These are phyloP conservation scores for Hetaerina titia DNA, from an alignment of 2,888 invertebrate species.

Conservation along the genomic window DNA sequence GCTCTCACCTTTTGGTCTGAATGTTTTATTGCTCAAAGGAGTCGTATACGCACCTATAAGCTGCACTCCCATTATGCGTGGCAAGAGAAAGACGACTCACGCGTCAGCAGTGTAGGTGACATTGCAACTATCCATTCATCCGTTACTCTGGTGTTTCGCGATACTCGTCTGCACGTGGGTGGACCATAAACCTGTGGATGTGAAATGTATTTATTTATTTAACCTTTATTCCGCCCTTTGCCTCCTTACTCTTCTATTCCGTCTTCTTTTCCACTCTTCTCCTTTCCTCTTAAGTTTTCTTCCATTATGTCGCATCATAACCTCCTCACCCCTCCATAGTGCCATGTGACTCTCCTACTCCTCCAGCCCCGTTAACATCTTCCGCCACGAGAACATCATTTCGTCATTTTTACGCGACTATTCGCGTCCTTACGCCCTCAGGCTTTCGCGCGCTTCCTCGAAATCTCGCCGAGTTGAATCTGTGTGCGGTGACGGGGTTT, in stretches of 20 bases:
- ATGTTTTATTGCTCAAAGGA: conserved; percentile 1
- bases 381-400: conserved; percentile 23
- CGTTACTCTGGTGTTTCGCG: neutral
- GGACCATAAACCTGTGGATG: neutral
- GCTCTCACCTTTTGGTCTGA: neutral
- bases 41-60: neutral
- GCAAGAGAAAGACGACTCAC: neutral
- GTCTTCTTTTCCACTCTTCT: neutral
- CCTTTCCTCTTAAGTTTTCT: neutral
- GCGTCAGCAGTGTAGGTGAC: neutral
- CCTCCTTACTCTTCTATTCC: neutral
- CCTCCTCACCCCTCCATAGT: neutral
- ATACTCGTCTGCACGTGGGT: neutral
- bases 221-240: neutral
- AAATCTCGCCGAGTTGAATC: conserved; percentile 15
- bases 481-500: neutral
- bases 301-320: conserved; percentile 9
- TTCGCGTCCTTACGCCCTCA: conserved; percentile 4
- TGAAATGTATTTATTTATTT: neutral
- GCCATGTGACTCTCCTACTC: neutral
- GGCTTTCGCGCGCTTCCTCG: neutral
- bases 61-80: too few relatives aligned
- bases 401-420: conserved; percentile 24
- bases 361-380: neutral
- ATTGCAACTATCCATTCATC: neutral